A percentile compares a stretch with the other conserved stretches of the same genome.
Conservation (phyloP, 30 jellyfish, hydroid and myxozoan genomes). For the Aurelia aurita region DNA sequence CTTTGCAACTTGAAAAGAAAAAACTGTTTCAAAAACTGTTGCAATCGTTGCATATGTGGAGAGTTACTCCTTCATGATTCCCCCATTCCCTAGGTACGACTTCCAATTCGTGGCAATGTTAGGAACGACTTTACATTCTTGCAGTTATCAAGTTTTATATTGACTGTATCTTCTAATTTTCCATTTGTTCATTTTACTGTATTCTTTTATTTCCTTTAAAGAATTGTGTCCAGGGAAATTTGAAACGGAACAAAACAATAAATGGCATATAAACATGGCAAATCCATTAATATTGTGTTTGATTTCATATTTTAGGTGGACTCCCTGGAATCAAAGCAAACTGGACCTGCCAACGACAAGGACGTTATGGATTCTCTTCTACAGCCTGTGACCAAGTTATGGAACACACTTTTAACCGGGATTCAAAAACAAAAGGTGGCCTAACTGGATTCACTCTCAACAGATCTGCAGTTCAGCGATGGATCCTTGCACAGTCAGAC, state of each 20-base stretch:
- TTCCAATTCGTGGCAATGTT: no score
- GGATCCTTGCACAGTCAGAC: conserved; percentile 54
- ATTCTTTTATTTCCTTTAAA: no score
- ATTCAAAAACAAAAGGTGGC: conserved; percentile 60
- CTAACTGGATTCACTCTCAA: conserved; percentile 33
- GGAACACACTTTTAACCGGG: conserved; percentile 52
- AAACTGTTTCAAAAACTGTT: background rate
- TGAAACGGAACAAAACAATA: no score
- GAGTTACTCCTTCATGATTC: conserved; percentile 1
- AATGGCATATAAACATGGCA: background rate
- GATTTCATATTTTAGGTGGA: conserved; percentile 26
- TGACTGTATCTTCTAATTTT: no score
- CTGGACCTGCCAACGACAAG: conserved; percentile 69
- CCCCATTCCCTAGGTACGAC: no score
- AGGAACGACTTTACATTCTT: no score
- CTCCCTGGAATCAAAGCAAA: conserved; percentile 6
- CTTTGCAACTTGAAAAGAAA: background rate
- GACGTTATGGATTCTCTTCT: conserved; percentile 29
- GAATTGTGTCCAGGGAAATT: no score
- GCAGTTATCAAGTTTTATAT: no score
- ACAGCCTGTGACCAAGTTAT: conserved; percentile 57
- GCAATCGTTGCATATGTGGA: background rate
- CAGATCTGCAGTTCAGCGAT: conserved; percentile 38
- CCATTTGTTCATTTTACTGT: no score
- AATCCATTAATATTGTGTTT: background rate